These are phyloP conservation scores for Lasioglossum albipes DNA, from an alignment of 1,140 invertebrate genomes.

Conservation along the genomic window DNA sequence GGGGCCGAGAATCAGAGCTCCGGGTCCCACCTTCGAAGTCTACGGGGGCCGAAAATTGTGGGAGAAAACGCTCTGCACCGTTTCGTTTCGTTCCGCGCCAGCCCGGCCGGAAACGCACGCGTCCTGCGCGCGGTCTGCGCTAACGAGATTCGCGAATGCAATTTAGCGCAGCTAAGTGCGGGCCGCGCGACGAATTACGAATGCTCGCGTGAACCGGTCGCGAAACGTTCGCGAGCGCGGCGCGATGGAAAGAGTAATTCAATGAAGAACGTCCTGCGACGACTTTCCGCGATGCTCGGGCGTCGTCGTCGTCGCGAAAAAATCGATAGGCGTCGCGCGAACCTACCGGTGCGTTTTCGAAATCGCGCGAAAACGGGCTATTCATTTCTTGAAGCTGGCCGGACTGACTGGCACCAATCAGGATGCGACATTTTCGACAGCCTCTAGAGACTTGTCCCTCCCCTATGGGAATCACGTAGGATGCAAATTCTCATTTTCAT, in stretches of 20 bases:
- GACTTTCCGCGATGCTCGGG: background rate
- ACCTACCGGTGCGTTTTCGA: background rate
- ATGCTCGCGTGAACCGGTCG: slow-evolving; percentile 46
- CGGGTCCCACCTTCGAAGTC: slow-evolving; percentile 32
- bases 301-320: background rate
- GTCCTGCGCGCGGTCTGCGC: slow-evolving; percentile 8
- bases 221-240: slow-evolving; percentile 39
- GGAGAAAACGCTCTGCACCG: background rate
- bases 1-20: slow-evolving; percentile 11
- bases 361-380: slow-evolving; percentile 25
- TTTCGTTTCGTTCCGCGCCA: too few relatives aligned
- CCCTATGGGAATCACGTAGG: background rate
- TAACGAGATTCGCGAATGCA: slow-evolving; percentile 65
- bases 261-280: slow-evolving; percentile 44
- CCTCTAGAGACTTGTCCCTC: background rate
- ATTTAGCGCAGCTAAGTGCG: slow-evolving; percentile 64
- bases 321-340: slow-evolving; percentile 9
- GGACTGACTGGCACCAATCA: too few relatives aligned
- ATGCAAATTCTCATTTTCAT: background rate
- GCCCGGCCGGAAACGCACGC: slow-evolving; percentile 27
- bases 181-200: slow-evolving; percentile 58
- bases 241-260: slow-evolving; percentile 52
- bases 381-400: background rate
- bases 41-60: slow-evolving; percentile 37
- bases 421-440: slow-evolving; percentile 14